Base-by-base conservation (phyloP, 2,797 vertebrate genomes). In the Peromyscus nudipes region DNA sequence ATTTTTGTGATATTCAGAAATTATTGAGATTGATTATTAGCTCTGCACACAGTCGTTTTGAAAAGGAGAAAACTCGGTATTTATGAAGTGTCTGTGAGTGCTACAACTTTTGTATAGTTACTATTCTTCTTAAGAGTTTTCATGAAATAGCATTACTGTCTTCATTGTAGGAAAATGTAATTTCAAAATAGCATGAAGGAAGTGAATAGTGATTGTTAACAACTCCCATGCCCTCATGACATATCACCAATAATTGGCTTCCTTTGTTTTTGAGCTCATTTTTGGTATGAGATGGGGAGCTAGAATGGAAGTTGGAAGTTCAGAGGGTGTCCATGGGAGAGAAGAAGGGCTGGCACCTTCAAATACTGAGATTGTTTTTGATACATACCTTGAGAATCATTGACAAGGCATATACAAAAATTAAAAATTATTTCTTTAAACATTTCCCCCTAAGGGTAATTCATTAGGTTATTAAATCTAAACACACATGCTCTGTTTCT, bases 131-230 rank as follows among this genome's bases (percentile, higher is more conserved):
- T 91, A 17, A 86, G 31, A 86, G 57, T 92, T 95, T 93, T 93
- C 64, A 92, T 91, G 57, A 88, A 91, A 69, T 60, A 88, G 1
- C 8, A 49, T 92, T 91, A 88, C 19, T 69, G 23, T 93, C 76
- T 93, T 52, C n/a, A 71, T 46, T 92, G 69, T 94, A 75, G n/a
- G 34, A 84, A 92, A 97, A 89, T 76, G 43, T 55, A 86, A 46
- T 89, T 96, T 94, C 77, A 12, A 91, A 95, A 86, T 27, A 82
- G 90, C 80, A 91, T 83, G 21, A 94, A 91, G 73, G 43, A 94
- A 92, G 4, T 79, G 60, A 94, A 89, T 86, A 92, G 9, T 69
- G 43, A 97, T 93, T 89, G 57, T 25, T 95, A 83, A 49, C 40
- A 92, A 62, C 14, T 23, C 31, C 29, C 60, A 57, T 96, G 21